Conservation (phyloP, 2,113 vertebrate genomes). For the Odobenus rosmarus region DNA sequence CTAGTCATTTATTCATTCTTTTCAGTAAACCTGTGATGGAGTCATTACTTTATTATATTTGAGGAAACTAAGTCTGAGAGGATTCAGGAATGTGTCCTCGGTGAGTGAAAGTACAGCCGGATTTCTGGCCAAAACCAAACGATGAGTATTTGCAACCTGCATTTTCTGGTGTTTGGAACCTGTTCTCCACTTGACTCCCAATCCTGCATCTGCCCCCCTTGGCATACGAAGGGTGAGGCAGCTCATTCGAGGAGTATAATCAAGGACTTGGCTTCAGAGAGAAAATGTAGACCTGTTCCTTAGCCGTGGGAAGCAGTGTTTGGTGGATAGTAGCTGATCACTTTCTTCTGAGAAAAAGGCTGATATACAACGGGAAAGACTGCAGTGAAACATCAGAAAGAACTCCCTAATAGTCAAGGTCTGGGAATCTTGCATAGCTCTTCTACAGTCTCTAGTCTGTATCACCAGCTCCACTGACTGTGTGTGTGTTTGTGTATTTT, state of each 20-base stretch:
- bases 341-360: background rate
- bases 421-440: background rate
- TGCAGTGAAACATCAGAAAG: background rate
- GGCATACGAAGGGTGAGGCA: no score
- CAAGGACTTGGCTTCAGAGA: background rate
- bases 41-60: background rate
- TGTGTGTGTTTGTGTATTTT: fast-evolving
- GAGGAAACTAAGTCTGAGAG: no score
- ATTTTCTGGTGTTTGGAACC: background rate
- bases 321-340: fast-evolving
- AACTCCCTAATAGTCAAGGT: background rate
- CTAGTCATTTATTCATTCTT: background rate
- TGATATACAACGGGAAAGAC: background rate
- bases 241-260: background rate
- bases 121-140: fast-evolving
- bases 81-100: background rate
- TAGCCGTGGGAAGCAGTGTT: background rate
- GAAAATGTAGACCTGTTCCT: background rate
- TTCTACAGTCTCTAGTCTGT: background rate
- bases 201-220: fast-evolving
- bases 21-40: background rate
- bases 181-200: no score
- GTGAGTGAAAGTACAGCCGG: no score
- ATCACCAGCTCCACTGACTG: background rate
- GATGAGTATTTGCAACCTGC: no score